A percentile compares a stretch with the other conserved stretches of the same genome.
Conservation (phyloP, 2,888 invertebrate genomes). For the Clunio marinus region DNA sequence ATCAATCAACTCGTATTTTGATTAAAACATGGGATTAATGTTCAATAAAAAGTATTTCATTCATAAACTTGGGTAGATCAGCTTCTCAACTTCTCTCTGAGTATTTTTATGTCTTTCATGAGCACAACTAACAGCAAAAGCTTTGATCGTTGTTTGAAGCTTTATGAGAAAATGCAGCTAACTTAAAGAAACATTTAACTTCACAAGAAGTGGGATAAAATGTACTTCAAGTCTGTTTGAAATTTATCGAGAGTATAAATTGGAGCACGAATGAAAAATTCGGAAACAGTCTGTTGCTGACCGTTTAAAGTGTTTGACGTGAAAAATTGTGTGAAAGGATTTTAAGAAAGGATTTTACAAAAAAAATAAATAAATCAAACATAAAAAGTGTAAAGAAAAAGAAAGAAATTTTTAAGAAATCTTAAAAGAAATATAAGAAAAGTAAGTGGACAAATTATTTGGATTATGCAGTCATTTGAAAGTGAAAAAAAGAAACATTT, state of each 20-base stretch:
- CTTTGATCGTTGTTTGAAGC: no score
- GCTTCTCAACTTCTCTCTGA: not conserved
- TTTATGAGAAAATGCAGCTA: not conserved
- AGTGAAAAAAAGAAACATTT: no score
- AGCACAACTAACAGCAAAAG: not conserved
- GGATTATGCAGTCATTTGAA: no score
- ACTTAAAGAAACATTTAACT: no score
- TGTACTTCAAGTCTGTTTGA: not conserved
- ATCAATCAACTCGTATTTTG: not conserved
- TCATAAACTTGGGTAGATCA: not conserved
- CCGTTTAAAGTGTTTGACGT: not conserved
- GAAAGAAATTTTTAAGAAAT: not conserved
- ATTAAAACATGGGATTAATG: not conserved
- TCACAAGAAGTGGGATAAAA: not conserved
- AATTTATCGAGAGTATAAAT: conserved; percentile 1
- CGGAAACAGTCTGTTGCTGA: conserved; percentile 13
- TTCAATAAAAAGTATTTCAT: not conserved
- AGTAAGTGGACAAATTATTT: not conserved
- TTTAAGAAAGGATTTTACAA: conserved; percentile 6
- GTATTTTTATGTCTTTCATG: not conserved
- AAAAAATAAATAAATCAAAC: no score
- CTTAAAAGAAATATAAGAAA: not conserved
- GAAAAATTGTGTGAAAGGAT: not conserved
- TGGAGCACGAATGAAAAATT: conserved; percentile 1
- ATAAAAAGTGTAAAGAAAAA: not conserved